Base-by-base conservation (phyloP, 2,113 vertebrate genomes). In the Erythrolamprus reginae region DNA sequence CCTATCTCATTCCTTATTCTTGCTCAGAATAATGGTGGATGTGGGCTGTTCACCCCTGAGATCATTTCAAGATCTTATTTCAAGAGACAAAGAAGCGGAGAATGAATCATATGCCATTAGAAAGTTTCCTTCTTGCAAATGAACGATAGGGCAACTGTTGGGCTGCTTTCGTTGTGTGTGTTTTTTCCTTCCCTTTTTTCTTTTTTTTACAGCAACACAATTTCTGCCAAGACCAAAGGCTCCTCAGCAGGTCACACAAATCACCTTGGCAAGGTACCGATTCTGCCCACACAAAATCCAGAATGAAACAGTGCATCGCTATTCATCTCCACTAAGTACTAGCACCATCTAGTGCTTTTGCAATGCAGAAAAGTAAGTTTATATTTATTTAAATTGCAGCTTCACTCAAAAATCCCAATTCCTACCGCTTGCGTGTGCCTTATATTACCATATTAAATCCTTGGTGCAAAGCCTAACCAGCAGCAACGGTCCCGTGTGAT, bases 261-360 rank as follows among this genome's bases (percentile, higher is more conserved):
- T 56, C 15, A 48, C n/a, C 5, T 88, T 24, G n/a, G 90, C 0
- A 0, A 13, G 5, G 45, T 2, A 12, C 55, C 55, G 13, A 33
- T 89, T 58, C 77, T 42, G 42, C 0, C 0, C 86, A 0, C 90
- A 91, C 86, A 88, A 91, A 91, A 48, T 0, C 0, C 0, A 86
- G 28, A 83, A 87, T 65, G 26, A 86, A 42, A 23, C 21, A 2
- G 58, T 5, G 24, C 8, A 82, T 4, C 33, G 53, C 89, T 92
- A 53, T n/a, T 5, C 38, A 47, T 33, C 65, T 88, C 21, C 38
- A 51, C 91, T 94, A 94, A 89, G 56, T 93, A 90, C 53, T 94
- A 92, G 95, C 95, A 95, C 94, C 95, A 95, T 83, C 95, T 95
- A 94, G 42, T 92, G 95, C 94, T 91, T 56, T 12, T 42, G 38